phyloP scores from a whole-genome alignment of 2,113 vertebrate genomes.

The Apus apus region DNA sequence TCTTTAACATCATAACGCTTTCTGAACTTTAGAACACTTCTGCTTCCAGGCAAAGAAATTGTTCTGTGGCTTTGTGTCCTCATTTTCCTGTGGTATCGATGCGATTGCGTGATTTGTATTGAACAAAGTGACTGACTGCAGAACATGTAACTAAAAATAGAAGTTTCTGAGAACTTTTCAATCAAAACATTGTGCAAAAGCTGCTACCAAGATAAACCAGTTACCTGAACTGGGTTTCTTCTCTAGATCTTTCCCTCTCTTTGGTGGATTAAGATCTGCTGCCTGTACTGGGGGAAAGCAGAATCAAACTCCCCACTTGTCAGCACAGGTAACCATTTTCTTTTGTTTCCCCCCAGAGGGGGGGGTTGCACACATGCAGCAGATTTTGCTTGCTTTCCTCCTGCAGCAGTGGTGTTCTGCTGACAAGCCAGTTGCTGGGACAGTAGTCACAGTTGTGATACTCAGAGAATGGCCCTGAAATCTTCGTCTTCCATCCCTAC shows the following conservation, averaged over 20 bases:
- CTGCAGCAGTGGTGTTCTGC: not conserved
- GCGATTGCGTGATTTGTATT: not conserved
- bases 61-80: not conserved
- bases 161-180: not conserved
- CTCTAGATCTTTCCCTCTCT: not conserved
- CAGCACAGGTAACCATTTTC: not conserved
- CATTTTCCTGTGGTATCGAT: not conserved
- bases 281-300: not conserved
- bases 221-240: not conserved
- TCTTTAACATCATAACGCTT: not conserved
- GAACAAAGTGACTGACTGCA: not conserved
- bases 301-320: not conserved
- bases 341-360: not conserved
- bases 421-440: not conserved
- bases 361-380: not conserved
- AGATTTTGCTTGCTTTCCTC: not conserved
- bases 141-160: not conserved
- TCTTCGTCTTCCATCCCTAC: not conserved
- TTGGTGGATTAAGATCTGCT: not conserved
- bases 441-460: not conserved
- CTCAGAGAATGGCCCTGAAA: not conserved
- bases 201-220: not conserved
- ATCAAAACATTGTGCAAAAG: not conserved
- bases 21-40: not conserved
- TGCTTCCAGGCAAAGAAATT: not conserved